These are phyloP conservation scores for Brenthis hecate DNA, from an alignment of 2,888 invertebrate species.

Conservation along the genomic window DNA sequence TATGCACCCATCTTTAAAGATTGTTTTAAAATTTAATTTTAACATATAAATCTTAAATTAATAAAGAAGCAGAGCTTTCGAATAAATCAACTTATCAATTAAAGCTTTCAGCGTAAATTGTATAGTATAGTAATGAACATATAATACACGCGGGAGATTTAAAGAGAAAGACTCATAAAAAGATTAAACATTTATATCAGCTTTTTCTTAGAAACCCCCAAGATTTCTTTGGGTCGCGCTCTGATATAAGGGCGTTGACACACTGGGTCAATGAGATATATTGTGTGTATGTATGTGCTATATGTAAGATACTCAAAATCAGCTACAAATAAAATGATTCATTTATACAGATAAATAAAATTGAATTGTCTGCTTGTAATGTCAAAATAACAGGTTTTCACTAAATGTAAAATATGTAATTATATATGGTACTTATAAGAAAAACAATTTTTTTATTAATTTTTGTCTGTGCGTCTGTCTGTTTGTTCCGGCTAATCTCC, in stretches of 20 bases:
- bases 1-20: background rate
- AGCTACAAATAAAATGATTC: no score
- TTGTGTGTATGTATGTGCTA: background rate
- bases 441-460: no score
- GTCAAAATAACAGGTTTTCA: no score
- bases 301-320: background rate
- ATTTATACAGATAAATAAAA: no score
- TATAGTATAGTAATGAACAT: constrained; percentile 17
- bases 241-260: constrained; percentile 20
- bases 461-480: no score
- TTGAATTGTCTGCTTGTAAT: no score
- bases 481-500: no score
- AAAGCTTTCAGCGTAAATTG: constrained; percentile 28
- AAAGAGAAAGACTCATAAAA: constrained; percentile 36
- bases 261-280: background rate
- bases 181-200: constrained; percentile 38
- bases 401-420: no score
- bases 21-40: constrained; percentile 4
- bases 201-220: constrained; percentile 32
- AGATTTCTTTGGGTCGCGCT: constrained; percentile 22
- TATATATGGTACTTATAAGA: no score
- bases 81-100: constrained; percentile 25
- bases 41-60: constrained; percentile 18
- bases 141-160: constrained; percentile 26
- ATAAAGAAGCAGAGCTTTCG: constrained; percentile 10